These are phyloP conservation scores for Apodemia hepburni DNA, from an alignment of 2,888 invertebrate species.

Conservation along the genomic window DNA sequence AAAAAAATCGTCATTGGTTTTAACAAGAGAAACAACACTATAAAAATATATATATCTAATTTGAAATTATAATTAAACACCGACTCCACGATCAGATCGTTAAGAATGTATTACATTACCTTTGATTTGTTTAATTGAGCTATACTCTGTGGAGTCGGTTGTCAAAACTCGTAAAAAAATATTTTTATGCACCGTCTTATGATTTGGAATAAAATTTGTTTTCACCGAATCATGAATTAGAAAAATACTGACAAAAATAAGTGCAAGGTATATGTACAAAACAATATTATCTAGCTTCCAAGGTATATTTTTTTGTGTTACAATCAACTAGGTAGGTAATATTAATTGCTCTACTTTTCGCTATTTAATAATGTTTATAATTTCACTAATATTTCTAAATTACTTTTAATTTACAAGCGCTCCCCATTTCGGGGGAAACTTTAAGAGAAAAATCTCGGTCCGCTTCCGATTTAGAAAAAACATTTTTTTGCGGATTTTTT, in stretches of 20 bases:
- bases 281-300: constrained; percentile 73
- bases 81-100: constrained; percentile 38
- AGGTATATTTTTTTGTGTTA: constrained; percentile 57
- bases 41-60: constrained; percentile 78
- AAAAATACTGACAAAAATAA: constrained; percentile 49
- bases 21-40: constrained; percentile 72
- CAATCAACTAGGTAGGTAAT: constrained; percentile 70
- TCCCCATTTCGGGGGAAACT: constrained; percentile 37
- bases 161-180: constrained; percentile 53
- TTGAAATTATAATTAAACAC: constrained; percentile 55
- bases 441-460: constrained; percentile 56
- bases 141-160: constrained; percentile 17
- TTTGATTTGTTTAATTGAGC: constrained; percentile 13
- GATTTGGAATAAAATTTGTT: constrained; percentile 25
- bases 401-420: constrained; percentile 52
- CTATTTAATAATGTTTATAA: constrained; percentile 56
- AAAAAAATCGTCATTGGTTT: constrained; percentile 68
- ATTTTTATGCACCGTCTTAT: constrained; percentile 55
- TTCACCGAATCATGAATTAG: constrained; percentile 39
- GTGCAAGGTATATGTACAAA: constrained; percentile 61
- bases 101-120: constrained; percentile 17
- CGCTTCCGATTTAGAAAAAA: constrained; percentile 46
- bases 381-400: constrained; percentile 66
- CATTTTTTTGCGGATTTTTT: constrained; percentile 51
- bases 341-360: constrained; percentile 74